These are phyloP conservation scores for Gadus macrocephalus DNA, from an alignment of 2,113 vertebrate species.

Conservation along the genomic window DNA sequence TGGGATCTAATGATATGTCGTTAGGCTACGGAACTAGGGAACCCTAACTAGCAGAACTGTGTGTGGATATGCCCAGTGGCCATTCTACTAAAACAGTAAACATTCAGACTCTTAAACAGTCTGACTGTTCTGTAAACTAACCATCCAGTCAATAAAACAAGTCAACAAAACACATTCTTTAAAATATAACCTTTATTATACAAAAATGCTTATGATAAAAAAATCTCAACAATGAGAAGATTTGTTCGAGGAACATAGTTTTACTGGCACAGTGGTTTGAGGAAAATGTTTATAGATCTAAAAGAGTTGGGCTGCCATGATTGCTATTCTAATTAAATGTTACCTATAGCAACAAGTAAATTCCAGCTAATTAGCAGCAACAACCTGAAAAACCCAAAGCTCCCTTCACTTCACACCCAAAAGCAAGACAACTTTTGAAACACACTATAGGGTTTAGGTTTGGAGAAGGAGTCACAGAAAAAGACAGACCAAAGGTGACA, in stretches of 20 bases:
- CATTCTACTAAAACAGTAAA: too few species aligned
- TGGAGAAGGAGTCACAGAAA: background rate
- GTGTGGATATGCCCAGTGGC: too few species aligned
- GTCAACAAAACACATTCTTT: conserved; percentile 43
- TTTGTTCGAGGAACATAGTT: conserved; percentile 34
- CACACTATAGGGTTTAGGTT: background rate
- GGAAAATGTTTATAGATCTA: background rate
- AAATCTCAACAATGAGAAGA: conserved; percentile 62
- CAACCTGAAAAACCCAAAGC: background rate
- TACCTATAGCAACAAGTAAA: background rate
- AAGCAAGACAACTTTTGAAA: background rate
- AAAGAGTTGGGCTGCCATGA: conserved; percentile 3
- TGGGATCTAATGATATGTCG: too few species aligned
- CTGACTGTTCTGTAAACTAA: background rate
- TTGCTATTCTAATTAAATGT: background rate
- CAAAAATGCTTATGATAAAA: conserved; percentile 78
- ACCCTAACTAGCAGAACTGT: too few species aligned
- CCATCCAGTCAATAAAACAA: background rate
- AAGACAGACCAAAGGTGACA: too few species aligned
- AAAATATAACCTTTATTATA: conserved; percentile 82
- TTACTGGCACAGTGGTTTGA: conserved; percentile 51
- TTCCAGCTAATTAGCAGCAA: conserved; percentile 1
- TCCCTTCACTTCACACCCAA: too few species aligned
- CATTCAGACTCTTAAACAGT: background rate
- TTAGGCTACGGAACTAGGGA: too few species aligned